phyloP scores from a whole-genome alignment of 2,888 invertebrate species.

The Ectobius pallidus region DNA sequence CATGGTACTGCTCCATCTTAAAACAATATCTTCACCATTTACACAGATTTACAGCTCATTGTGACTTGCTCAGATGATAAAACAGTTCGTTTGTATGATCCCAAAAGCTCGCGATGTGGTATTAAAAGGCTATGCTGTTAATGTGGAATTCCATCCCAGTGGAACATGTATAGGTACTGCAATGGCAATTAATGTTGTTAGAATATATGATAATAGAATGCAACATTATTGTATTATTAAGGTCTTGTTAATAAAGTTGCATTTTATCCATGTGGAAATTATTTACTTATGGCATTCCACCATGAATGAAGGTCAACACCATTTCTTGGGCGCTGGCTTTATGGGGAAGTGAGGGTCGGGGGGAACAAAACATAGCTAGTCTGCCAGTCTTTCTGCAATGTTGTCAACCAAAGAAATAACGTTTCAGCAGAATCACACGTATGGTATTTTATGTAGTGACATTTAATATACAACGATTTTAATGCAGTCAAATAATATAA shows the following conservation, averaged over 20 bases:
- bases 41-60: constrained; percentile 75
- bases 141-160: constrained; percentile 84
- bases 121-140: constrained; percentile 61
- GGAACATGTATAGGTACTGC: constrained; percentile 78
- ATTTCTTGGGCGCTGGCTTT: too few relatives aligned
- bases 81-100: constrained; percentile 79
- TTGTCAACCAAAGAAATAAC: too few relatives aligned
- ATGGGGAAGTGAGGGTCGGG: too few relatives aligned
- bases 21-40: too few relatives aligned
- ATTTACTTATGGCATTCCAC: constrained; percentile 77
- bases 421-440: too few relatives aligned
- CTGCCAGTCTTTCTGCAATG: too few relatives aligned
- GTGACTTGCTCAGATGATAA: constrained; percentile 90
- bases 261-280: constrained; percentile 90
- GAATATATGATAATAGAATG: constrained; percentile 83
- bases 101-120: constrained; percentile 70
- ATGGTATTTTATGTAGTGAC: too few relatives aligned
- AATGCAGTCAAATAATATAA: too few relatives aligned
- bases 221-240: constrained; percentile 81
- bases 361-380: too few relatives aligned
- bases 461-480: too few relatives aligned
- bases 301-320: constrained; percentile 77
- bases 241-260: constrained; percentile 71
- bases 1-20: too few relatives aligned
- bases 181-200: constrained; percentile 74